These are phyloP conservation scores for Ornithoptera alexandrae DNA, from an alignment of 2,888 invertebrate species.

Conservation along the genomic window DNA sequence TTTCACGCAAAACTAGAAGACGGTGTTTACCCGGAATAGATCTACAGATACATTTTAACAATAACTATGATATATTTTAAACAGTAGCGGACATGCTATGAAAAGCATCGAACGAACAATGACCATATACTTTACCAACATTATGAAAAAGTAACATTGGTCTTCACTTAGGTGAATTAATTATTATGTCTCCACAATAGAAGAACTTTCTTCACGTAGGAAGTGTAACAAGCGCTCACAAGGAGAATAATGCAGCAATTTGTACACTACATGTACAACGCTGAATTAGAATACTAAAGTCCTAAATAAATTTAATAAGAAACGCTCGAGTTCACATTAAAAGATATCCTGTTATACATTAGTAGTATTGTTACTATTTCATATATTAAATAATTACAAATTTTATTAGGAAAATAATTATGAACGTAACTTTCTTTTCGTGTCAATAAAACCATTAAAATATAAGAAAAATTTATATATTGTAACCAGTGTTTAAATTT, in stretches of 20 bases:
- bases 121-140: conserved; percentile 22
- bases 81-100: conserved; percentile 18
- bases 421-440: background rate
- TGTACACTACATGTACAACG: conserved; percentile 7
- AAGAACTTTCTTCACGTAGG: conserved; percentile 23
- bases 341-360: conserved; percentile 28
- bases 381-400: conserved; percentile 61
- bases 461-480: conserved; percentile 9
- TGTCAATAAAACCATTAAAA: background rate
- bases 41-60: conserved; percentile 21
- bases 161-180: conserved; percentile 18
- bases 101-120: conserved; percentile 22
- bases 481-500: conserved; percentile 5
- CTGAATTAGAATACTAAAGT: background rate
- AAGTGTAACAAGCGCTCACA: conserved; percentile 20
- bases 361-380: conserved; percentile 42
- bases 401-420: conserved; percentile 48
- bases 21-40: conserved; percentile 22
- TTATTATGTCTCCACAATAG: conserved; percentile 21
- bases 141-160: conserved; percentile 17
- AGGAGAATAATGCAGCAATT: conserved; percentile 20
- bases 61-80: conserved; percentile 25
- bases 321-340: background rate
- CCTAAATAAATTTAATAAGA: conserved; percentile 5
- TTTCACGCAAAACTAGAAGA: conserved; percentile 3